Percentiles rank a stretch among this genome's conserved stretches.
Evolutionary conservation across 2,113 vertebrate species (phyloP).

Genomic region (Anser cygnoides): DNA sequence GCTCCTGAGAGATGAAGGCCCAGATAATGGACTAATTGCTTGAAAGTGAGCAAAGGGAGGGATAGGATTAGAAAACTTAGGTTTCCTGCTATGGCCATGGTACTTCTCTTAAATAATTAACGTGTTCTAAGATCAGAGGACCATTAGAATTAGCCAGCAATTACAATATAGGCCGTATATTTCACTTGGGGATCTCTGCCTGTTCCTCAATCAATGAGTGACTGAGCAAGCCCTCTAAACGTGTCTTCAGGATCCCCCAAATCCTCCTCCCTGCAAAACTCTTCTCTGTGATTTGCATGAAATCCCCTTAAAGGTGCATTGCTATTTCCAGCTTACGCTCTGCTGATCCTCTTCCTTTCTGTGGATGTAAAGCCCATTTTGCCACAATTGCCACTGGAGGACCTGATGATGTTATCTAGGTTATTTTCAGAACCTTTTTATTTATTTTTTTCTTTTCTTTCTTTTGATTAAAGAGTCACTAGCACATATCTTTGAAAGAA

Average conservation of each 20-base stretch:
- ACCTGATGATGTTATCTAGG: neutral
- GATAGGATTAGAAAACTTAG: neutral
- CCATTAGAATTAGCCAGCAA: slow-evolving; percentile 13
- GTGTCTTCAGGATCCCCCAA: neutral
- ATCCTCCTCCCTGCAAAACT: neutral
- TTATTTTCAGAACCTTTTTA: neutral
- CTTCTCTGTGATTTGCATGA: neutral
- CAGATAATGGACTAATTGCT: slow-evolving; percentile 45
- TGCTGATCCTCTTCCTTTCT: neutral
- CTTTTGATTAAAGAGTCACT: neutral
- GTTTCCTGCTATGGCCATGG: neutral
- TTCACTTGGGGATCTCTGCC: neutral
- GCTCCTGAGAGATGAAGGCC: neutral
- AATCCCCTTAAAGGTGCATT: neutral
- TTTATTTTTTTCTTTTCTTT: neutral
- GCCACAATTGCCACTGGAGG: neutral
- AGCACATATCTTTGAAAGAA: neutral
- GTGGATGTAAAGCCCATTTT: neutral
- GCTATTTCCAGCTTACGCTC: neutral
- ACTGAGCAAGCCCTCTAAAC: neutral
- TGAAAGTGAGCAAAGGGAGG: slow-evolving; percentile 11
- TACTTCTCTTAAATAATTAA: slow-evolving; percentile 30
- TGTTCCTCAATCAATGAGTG: neutral
- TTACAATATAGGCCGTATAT: neutral
- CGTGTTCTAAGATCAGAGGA: slow-evolving; percentile 4